Evolutionary conservation across 2,113 vertebrate genomes (phyloP).

Genomic region (Arothron firmamentum): DNA sequence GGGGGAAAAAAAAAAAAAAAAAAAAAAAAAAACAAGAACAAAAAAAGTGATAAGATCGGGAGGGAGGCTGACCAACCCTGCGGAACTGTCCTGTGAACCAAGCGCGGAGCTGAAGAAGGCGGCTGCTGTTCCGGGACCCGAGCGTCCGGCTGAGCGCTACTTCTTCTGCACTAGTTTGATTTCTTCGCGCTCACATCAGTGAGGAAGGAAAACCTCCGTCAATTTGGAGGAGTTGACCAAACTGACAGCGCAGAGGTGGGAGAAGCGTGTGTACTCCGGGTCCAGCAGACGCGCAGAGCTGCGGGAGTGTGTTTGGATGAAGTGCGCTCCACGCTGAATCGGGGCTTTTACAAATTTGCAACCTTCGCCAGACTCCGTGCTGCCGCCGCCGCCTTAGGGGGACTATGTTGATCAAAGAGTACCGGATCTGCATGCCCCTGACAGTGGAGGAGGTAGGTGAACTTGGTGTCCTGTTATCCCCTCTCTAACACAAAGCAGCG

Average conservation of each 20-base stretch:
- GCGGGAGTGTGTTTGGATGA: not conserved
- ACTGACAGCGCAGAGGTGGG: not conserved
- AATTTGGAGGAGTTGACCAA: not conserved
- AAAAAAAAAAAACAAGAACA: too few relatives aligned
- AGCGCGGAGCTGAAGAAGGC: too few relatives aligned
- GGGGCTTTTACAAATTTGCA: not conserved
- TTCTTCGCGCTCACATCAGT: too few relatives aligned
- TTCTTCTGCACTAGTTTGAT: not conserved
- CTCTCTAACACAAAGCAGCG: constrained; percentile 14
- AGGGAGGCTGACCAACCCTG: not conserved
- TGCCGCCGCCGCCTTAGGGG: not conserved
- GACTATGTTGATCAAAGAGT: constrained; percentile 86
- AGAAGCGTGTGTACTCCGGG: too few relatives aligned
- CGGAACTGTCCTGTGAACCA: not conserved
- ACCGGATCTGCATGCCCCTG: constrained; percentile 89
- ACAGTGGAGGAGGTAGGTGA: constrained; percentile 83
- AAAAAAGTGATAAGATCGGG: not conserved
- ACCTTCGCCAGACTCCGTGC: not conserved
- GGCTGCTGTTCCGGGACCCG: too few relatives aligned
- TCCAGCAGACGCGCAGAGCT: too few relatives aligned
- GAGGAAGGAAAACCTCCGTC: too few relatives aligned
- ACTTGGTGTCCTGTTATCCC: constrained; percentile 15
- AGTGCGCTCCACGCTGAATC: too few relatives aligned
- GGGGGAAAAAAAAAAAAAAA: too few relatives aligned
- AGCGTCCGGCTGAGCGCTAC: too few relatives aligned